A percentile compares a stretch with the other conserved stretches of the same genome.
These are phyloP conservation scores for Notodromas monacha DNA, from an alignment of 2,888 invertebrate genomes.

Conservation along the genomic window DNA sequence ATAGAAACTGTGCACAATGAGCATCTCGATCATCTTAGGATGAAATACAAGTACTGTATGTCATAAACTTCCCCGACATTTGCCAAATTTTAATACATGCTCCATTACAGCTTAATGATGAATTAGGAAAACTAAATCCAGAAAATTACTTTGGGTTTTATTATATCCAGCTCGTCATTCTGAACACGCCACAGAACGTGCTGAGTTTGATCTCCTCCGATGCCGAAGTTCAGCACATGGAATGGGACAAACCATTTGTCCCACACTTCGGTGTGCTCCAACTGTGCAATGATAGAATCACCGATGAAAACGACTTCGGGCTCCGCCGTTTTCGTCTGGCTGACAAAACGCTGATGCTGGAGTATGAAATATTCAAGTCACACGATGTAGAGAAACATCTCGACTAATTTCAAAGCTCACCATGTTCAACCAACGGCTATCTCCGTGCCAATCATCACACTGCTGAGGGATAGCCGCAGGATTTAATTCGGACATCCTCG, in stretches of 20 bases:
- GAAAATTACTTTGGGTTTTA: constrained; percentile 52
- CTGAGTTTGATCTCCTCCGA: constrained; percentile 53
- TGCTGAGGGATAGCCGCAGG: constrained; percentile 33
- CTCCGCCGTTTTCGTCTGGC: constrained; percentile 55
- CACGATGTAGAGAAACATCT: too few species aligned
- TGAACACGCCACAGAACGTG: constrained; percentile 61
- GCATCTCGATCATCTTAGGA: too few species aligned
- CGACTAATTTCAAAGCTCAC: too few species aligned
- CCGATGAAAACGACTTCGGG: constrained; percentile 71
- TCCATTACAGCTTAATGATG: too few species aligned
- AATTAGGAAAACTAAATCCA: too few species aligned
- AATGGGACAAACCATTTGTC: constrained; percentile 61
- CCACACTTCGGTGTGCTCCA: constrained; percentile 57
- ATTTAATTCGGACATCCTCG: constrained; percentile 15
- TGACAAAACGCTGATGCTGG: constrained; percentile 51
- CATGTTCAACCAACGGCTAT: constrained; percentile 53
- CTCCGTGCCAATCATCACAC: constrained; percentile 42
- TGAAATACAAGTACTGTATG: too few species aligned
- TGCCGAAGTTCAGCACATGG: constrained; percentile 66
- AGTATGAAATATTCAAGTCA: too few species aligned
- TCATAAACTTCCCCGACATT: too few species aligned
- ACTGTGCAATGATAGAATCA: constrained; percentile 48
- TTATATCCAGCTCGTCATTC: constrained; percentile 60
- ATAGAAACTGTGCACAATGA: too few species aligned
- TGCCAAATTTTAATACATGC: too few species aligned